phyloP scores from a whole-genome alignment of 1,140 invertebrate species.

The Drosophila suzukii region DNA sequence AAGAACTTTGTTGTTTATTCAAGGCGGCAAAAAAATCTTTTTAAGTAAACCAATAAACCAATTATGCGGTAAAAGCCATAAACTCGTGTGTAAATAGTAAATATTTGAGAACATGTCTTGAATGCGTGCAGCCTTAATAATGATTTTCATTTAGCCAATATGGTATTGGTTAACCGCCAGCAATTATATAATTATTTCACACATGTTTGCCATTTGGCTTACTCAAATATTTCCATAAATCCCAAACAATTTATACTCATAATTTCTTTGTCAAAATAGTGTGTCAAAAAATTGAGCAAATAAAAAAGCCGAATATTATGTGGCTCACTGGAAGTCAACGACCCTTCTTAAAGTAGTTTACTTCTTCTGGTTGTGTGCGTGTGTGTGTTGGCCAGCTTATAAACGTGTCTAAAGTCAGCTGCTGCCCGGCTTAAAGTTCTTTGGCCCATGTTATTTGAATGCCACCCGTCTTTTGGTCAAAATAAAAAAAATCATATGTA shows the following conservation, averaged over 20 bases:
- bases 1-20: constrained; percentile 18
- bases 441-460: constrained; percentile 60
- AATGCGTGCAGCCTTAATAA: background rate
- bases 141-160: background rate
- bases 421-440: constrained; percentile 52
- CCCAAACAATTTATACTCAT: constrained; percentile 1
- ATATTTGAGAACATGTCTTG: background rate
- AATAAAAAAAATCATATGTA: no score
- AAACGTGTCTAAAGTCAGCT: constrained; percentile 53
- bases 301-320: background rate
- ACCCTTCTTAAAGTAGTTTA: constrained; percentile 43
- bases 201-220: constrained; percentile 22
- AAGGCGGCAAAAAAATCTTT: background rate
- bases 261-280: constrained; percentile 5
- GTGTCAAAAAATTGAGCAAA: background rate
- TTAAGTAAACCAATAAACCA: constrained; percentile 5
- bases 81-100: background rate
- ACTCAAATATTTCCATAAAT: constrained; percentile 15
- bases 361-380: background rate
- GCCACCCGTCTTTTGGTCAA: constrained; percentile 23
- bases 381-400: constrained; percentile 38
- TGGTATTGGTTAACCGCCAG: background rate
- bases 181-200: constrained; percentile 25
- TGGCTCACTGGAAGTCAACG: constrained; percentile 30
- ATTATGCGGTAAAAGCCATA: background rate